Evolutionary conservation across 2,888 invertebrate species (phyloP).

Genomic region (Mechanitis messenoides): DNA sequence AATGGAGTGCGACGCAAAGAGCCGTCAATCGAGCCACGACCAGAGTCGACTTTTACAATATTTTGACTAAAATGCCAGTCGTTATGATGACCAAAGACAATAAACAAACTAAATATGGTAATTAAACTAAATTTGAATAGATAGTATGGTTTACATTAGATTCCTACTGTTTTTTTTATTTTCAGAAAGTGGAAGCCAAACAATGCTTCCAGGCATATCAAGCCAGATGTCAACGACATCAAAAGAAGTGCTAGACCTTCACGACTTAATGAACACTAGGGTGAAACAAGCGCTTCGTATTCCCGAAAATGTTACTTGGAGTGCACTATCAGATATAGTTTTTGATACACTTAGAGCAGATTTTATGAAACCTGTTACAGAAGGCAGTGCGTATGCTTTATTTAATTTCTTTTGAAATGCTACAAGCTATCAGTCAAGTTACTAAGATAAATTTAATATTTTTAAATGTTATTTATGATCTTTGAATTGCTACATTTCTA

Average conservation of each 20-base stretch:
- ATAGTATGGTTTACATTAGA: background rate
- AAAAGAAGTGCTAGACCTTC: constrained; percentile 37
- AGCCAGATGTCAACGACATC: constrained; percentile 35
- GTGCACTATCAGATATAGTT: constrained; percentile 76
- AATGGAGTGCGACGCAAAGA: constrained; percentile 80
- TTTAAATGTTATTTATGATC: too few species aligned
- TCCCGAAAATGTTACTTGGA: constrained; percentile 80
- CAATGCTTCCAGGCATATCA: constrained; percentile 50
- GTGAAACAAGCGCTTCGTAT: constrained; percentile 82
- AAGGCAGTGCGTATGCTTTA: constrained; percentile 53
- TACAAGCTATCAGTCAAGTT: too few species aligned
- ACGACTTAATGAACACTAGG: constrained; percentile 81
- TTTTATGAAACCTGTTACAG: constrained; percentile 88
- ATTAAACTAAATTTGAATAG: background rate
- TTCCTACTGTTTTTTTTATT: constrained; percentile 17
- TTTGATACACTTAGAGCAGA: constrained; percentile 78
- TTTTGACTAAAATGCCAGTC: constrained; percentile 73
- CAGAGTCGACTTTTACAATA: constrained; percentile 89
- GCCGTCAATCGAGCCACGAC: constrained; percentile 79
- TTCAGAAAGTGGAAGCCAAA: constrained; percentile 53
- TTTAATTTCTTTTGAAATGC: background rate
- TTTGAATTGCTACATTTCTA: too few species aligned
- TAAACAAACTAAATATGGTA: constrained; percentile 5
- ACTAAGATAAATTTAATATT: too few species aligned
- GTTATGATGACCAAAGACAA: constrained; percentile 10